Conservation (phyloP, 2,888 invertebrate species). For the Tenthredo amoena region DNA sequence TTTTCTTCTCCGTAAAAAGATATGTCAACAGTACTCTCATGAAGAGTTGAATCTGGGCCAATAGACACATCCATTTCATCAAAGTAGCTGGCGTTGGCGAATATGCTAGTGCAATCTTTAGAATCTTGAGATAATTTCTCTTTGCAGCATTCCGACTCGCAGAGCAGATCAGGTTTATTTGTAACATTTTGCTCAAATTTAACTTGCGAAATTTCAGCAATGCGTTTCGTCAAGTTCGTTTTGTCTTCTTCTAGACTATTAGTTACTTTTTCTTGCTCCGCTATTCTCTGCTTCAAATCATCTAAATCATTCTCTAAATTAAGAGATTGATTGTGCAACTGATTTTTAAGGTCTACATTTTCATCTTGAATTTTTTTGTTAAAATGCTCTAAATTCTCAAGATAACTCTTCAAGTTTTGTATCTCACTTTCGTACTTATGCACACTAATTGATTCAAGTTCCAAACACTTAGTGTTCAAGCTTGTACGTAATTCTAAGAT, state of each 20-base stretch:
- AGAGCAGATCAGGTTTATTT: not conserved
- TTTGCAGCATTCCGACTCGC: not conserved
- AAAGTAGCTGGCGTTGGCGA: constrained; percentile 67
- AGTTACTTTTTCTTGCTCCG: constrained; percentile 50
- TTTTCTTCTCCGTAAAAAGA: constrained; percentile 35
- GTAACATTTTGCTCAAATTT: constrained; percentile 25
- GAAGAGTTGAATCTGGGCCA: constrained; percentile 53
- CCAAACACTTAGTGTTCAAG: constrained; percentile 51
- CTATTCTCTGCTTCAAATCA: constrained; percentile 51
- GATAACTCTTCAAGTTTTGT: constrained; percentile 51
- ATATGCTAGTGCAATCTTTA: constrained; percentile 63
- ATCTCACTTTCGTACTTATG: constrained; percentile 54
- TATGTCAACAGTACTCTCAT: constrained; percentile 37
- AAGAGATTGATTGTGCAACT: constrained; percentile 54
- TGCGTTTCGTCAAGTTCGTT: constrained; percentile 38
- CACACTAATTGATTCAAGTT: constrained; percentile 48
- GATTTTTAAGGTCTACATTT: constrained; percentile 46
- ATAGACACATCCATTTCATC: constrained; percentile 63
- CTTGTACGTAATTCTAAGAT: constrained; percentile 51
- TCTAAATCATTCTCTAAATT: constrained; percentile 52
- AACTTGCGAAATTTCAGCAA: not conserved
- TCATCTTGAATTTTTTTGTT: constrained; percentile 50
- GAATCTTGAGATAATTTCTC: constrained; percentile 59
- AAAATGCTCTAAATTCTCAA: constrained; percentile 45
- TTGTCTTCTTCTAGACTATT: constrained; percentile 49